Evolutionary conservation across 2,888 invertebrate genomes (phyloP).

Genomic region (Aspidiotus rigidus): DNA sequence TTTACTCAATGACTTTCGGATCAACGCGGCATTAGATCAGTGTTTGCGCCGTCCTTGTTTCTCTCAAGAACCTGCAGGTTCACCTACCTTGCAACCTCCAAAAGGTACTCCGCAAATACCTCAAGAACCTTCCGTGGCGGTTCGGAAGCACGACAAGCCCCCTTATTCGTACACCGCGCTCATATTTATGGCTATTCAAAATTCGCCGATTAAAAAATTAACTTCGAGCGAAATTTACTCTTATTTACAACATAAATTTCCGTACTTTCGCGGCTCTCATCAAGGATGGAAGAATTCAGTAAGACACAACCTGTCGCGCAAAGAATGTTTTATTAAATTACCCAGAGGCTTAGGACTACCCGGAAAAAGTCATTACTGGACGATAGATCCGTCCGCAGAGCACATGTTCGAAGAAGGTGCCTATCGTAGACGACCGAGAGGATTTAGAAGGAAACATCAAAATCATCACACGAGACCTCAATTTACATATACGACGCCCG

Average conservation of each 20-base stretch:
- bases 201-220: slow-evolving; percentile 78
- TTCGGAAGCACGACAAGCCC: slow-evolving; percentile 85
- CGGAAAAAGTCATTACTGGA: slow-evolving; percentile 98
- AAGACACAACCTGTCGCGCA: slow-evolving; percentile 88
- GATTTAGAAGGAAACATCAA: slow-evolving; percentile 86
- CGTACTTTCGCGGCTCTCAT: slow-evolving; percentile 91
- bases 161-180: slow-evolving; percentile 93
- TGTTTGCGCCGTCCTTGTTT: not conserved
- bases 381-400: slow-evolving; percentile 90
- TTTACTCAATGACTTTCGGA: no score
- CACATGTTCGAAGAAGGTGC: slow-evolving; percentile 98
- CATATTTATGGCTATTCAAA: slow-evolving; percentile 94
- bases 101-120: slow-evolving; percentile 33
- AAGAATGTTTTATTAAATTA: slow-evolving; percentile 96
- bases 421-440: slow-evolving; percentile 81
- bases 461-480: slow-evolving; percentile 10
- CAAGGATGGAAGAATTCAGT: slow-evolving; percentile 99
- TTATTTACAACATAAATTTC: slow-evolving; percentile 82
- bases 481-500: slow-evolving; percentile 47
- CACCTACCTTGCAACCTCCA: slow-evolving; percentile 37
- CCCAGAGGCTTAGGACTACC: slow-evolving; percentile 86
- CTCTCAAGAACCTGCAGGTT: slow-evolving; percentile 38
- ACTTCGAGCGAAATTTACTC: slow-evolving; percentile 93
- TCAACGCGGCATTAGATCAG: no score
- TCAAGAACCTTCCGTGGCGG: slow-evolving; percentile 30